Evolutionary conservation across 2,797 vertebrate species (phyloP).

Genomic region (Lateolabrax maculatus): DNA sequence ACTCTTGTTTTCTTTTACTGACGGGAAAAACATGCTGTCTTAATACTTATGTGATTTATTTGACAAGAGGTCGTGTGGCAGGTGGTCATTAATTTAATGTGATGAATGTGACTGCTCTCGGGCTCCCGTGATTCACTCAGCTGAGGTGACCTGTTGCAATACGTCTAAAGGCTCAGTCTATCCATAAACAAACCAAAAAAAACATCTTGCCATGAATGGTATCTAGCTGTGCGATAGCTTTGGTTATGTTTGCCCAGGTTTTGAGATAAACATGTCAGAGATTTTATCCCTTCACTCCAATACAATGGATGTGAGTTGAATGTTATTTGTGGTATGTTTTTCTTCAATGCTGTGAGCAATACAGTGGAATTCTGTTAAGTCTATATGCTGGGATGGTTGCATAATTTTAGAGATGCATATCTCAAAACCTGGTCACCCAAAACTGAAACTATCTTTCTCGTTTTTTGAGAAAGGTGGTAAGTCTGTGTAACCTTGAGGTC

Average conservation of each 20-base stretch:
- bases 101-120: neutral
- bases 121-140: neutral
- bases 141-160: neutral
- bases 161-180: neutral
- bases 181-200: neutral
- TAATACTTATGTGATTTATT: slow-evolving; percentile 24
- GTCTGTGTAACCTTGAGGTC: neutral
- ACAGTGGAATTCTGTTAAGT: neutral
- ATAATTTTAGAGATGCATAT: neutral
- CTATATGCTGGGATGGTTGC: neutral
- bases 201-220: neutral
- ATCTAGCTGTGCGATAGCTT: neutral
- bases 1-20: slow-evolving; percentile 33
- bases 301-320: slow-evolving; percentile 2
- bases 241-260: slow-evolving; percentile 21
- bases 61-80: slow-evolving; percentile 18
- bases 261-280: neutral
- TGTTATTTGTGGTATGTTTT: slow-evolving; percentile 30
- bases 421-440: too few relatives aligned
- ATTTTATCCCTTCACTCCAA: neutral
- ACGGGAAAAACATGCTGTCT: slow-evolving; percentile 23
- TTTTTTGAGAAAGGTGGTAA: neutral
- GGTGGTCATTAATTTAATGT: neutral
- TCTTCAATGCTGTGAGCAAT: rapidly evolving
- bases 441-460: neutral